A percentile compares a stretch with the other conserved stretches of the same genome.
Evolutionary conservation across 2,113 vertebrate genomes (phyloP).

Genomic region (Pedetes capensis): DNA sequence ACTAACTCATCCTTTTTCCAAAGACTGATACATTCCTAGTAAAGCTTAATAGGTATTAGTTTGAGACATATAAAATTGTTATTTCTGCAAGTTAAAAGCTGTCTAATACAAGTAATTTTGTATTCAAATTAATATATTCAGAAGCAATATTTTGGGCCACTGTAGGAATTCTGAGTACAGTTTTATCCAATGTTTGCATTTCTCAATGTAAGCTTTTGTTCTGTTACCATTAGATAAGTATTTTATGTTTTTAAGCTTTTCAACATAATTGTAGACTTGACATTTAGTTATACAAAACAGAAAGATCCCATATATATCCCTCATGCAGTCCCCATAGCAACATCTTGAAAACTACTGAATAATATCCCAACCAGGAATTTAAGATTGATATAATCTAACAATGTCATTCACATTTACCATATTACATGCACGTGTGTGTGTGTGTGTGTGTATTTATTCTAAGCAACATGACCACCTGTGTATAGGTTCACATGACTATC

Average conservation of each 20-base stretch:
- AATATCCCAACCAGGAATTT: too few relatives aligned
- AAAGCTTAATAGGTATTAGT: background rate
- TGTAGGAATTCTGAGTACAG: background rate
- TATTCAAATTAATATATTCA: background rate
- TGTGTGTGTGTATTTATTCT: too few relatives aligned
- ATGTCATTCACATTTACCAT: background rate
- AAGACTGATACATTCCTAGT: background rate
- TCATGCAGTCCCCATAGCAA: too few relatives aligned
- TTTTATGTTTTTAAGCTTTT: background rate
- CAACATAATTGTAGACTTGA: background rate
- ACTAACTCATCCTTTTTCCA: background rate
- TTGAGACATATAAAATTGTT: background rate
- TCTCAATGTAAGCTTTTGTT: background rate
- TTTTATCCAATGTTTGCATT: background rate
- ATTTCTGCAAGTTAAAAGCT: background rate
- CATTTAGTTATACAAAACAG: background rate
- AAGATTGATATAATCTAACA: too few relatives aligned
- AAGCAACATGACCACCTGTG: too few relatives aligned
- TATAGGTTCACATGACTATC: too few relatives aligned
- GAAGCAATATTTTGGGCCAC: background rate
- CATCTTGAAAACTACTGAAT: too few relatives aligned
- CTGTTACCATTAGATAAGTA: background rate
- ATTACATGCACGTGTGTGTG: too few relatives aligned
- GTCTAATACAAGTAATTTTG: background rate
- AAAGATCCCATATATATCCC: background rate